Evolutionary conservation across 2,113 vertebrate genomes (phyloP), one percentile per base, ranked within the genome.

Genomic region (Conger conger): DNA sequence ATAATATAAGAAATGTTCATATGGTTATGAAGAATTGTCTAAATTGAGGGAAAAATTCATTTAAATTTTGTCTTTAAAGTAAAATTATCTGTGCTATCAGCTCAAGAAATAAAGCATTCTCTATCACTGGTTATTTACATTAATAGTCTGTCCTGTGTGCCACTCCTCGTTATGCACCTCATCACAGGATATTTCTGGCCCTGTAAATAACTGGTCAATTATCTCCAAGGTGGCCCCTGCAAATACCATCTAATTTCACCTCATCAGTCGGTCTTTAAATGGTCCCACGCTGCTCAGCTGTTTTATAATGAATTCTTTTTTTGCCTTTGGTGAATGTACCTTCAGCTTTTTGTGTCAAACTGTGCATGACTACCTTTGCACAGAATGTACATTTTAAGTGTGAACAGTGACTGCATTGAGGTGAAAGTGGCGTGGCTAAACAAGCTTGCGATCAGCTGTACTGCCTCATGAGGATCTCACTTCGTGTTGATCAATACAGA

Each of bases 191-290:
- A 27, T 63, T 63, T 63, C 57, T 63, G 18, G 15, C 27, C 23
- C 27, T 8, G 76, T 20, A 37, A 30, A 77, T 45, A 8, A 50
- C 9, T 83, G 73, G 50, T 33, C 35, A 78, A 73, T 85, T 68
- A 37, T 30, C 38, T 57, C 54, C 27, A 13, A 20, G 18, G 53
- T 54, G 42, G 35, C 15, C 50, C 20, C 73, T 78, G 42, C 30
- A 57, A 37, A 79, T 78, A 84, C 30, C 68, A 57, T 57, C 33
- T 79, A 78, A 84, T 57, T 84, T 79, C 30, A 27, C 79, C 37
- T 85, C 54, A 63, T 81, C 80, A 88, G 23, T 82, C 78, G 36
- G 45, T 42, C 33, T 27, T 40, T 27, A 54, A 40, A 36, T 53
- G 18, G 40, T 9, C 30, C 35, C 27, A 20, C 18, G 27, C 33